Conservation (phyloP, 2,888 invertebrate species). For the Hydropsyche betteni region DNA sequence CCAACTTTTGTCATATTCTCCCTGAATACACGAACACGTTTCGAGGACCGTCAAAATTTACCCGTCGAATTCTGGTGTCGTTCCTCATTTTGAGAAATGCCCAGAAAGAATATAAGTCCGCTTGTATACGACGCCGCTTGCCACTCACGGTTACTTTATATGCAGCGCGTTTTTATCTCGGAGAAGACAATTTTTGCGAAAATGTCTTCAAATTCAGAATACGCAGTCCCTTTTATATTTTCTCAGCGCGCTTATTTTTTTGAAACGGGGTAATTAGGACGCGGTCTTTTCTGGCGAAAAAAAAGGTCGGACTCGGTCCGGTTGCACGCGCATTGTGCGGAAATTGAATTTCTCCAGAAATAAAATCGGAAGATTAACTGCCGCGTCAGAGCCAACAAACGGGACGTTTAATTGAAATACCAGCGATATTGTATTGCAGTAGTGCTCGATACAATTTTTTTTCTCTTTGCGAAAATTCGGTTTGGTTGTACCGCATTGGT, state of each 20-base stretch:
- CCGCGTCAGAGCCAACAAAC: constrained; percentile 5
- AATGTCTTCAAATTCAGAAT: not conserved
- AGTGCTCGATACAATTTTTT: not conserved
- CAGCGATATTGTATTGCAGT: constrained; percentile 1
- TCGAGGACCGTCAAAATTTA: not conserved
- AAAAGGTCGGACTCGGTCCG: not conserved
- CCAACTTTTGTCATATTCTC: too few species aligned
- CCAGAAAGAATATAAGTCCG: too few species aligned
- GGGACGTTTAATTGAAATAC: not conserved
- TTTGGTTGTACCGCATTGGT: not conserved
- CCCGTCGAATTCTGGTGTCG: not conserved
- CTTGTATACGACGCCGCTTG: not conserved
- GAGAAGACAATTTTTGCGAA: not conserved
- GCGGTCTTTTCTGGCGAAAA: not conserved
- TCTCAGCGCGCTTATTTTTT: too few species aligned
- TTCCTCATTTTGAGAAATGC: not conserved
- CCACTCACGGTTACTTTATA: not conserved
- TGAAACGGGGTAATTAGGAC: too few species aligned
- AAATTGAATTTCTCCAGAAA: constrained; percentile 33
- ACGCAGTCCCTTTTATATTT: not conserved
- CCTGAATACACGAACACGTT: not conserved
- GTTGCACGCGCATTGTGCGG: not conserved
- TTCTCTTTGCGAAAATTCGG: too few species aligned
- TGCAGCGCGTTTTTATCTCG: not conserved
- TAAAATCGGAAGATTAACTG: constrained; percentile 18